Evolutionary conservation across 2,888 invertebrate species (phyloP).

Genomic region (Synanthedon vespiformis): DNA sequence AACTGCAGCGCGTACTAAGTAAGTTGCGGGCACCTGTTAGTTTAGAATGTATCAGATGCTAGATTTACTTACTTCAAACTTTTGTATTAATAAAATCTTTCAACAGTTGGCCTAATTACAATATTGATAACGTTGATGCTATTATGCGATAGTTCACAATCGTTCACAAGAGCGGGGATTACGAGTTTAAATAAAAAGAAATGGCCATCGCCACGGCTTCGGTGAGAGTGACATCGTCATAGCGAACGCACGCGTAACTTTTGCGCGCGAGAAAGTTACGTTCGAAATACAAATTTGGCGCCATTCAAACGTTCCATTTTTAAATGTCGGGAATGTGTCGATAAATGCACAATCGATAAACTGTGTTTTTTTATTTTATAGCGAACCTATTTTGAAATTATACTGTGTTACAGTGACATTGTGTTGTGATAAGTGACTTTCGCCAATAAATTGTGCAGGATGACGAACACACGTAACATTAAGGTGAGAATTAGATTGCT

Average conservation of each 20-base stretch:
- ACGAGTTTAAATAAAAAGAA: constrained; percentile 57
- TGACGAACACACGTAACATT: constrained; percentile 46
- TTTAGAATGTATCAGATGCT: no score
- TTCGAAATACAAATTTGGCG: constrained; percentile 30
- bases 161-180: constrained; percentile 43
- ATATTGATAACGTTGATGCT: constrained; percentile 38
- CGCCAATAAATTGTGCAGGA: constrained; percentile 33
- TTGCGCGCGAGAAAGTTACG: constrained; percentile 39
- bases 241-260: constrained; percentile 28
- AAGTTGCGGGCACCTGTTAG: no score
- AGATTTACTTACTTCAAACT: no score
- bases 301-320: constrained; percentile 14
- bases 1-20: no score
- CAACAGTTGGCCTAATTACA: background rate
- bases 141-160: constrained; percentile 50
- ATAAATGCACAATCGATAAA: constrained; percentile 11
- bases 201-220: constrained; percentile 28
- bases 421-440: constrained; percentile 48
- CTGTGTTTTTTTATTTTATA: background rate
- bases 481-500: constrained; percentile 27
- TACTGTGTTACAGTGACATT: constrained; percentile 29
- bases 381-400: constrained; percentile 14
- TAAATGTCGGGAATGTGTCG: constrained; percentile 8
- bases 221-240: constrained; percentile 58
- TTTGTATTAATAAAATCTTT: background rate